phyloP scores from a whole-genome alignment of 2,113 vertebrate genomes.

The Elachura formosa region DNA sequence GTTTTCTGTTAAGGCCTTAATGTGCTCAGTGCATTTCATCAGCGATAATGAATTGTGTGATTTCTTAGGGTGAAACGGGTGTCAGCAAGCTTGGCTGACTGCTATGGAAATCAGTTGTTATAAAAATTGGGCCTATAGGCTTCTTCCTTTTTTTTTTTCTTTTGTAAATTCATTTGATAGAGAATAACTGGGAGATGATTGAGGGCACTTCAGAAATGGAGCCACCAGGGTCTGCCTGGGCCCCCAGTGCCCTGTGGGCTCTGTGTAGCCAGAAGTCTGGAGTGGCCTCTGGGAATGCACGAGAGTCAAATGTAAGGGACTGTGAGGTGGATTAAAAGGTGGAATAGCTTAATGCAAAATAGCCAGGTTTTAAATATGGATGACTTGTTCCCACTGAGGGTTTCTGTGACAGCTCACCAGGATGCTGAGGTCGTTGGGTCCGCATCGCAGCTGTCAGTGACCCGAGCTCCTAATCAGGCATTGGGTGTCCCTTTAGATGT shows the following conservation, averaged over 20 bases:
- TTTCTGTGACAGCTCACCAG: neutral
- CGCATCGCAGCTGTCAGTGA: neutral
- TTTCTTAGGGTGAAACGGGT: neutral
- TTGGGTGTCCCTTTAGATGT: neutral
- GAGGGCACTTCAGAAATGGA: neutral
- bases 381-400: neutral
- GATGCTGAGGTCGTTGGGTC: neutral
- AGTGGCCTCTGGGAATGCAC: neutral
- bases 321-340: neutral
- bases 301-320: neutral
- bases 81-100: neutral
- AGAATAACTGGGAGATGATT: neutral
- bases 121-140: neutral
- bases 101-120: neutral
- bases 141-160: too few relatives aligned
- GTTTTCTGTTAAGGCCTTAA: neutral
- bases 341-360: neutral
- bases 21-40: neutral
- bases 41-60: neutral
- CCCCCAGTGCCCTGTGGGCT: rapidly evolving
- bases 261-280: neutral
- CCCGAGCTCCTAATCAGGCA: neutral
- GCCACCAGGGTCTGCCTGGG: neutral
- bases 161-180: neutral
- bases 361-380: neutral